A percentile compares a stretch with the other conserved stretches of the same genome.
These are phyloP conservation scores for Petaurus breviceps DNA, from an alignment of 2,113 vertebrate genomes.

Conservation along the genomic window DNA sequence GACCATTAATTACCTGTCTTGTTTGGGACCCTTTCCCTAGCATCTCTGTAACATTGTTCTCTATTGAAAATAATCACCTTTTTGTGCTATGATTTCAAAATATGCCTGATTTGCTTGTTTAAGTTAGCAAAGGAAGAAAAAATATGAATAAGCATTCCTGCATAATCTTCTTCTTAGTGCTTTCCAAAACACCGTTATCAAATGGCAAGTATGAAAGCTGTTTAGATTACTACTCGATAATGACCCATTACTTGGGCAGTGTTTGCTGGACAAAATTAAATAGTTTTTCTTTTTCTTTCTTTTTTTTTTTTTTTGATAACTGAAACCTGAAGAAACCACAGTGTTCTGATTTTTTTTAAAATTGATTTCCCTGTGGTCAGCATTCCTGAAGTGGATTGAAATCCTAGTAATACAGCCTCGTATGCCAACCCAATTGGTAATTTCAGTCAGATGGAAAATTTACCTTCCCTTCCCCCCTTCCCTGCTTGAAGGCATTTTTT, in stretches of 20 bases:
- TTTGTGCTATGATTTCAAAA: background rate
- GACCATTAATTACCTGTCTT: no score
- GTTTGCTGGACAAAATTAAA: background rate
- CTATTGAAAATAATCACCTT: background rate
- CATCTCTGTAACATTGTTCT: background rate
- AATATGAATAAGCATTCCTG: background rate
- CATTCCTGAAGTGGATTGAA: slow-evolving; percentile 43
- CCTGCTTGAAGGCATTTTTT: slow-evolving; percentile 27
- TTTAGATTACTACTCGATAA: background rate
- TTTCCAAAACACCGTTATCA: background rate
- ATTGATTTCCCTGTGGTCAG: background rate
- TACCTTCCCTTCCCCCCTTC: slow-evolving; percentile 15
- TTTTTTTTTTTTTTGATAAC: slow-evolving; percentile 38
- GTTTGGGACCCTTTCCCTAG: background rate
- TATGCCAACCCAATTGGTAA: slow-evolving; percentile 28
- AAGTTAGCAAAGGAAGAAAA: background rate
- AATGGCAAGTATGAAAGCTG: background rate
- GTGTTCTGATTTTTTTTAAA: background rate
- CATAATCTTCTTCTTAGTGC: background rate
- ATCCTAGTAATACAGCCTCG: slow-evolving; percentile 11
- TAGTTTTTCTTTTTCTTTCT: background rate
- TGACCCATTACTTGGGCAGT: background rate
- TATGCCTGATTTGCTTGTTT: background rate
- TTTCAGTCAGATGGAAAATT: background rate
- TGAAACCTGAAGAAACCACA: background rate